Evolutionary conservation across 2,888 invertebrate species (phyloP), one percentile per base, ranked within the genome.

Genomic region (Trichopria drosophilae): DNA sequence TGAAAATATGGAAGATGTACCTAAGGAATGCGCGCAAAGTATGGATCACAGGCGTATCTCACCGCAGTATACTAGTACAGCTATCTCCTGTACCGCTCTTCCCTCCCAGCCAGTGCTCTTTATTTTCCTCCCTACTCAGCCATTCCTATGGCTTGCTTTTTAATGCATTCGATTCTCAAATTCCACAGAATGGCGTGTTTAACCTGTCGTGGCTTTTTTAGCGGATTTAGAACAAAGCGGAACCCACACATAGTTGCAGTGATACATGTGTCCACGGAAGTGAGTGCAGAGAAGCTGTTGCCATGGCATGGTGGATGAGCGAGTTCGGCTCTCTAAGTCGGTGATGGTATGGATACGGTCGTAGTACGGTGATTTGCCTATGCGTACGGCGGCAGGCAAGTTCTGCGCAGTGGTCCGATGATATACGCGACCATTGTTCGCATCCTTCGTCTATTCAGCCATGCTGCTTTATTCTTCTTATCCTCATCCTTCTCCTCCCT

Each of bases 371-470:
- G 71, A 73, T 73, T 73, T 73, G 73, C 72, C 73, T 72, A 71
- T 72, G 73, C 71, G 68, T 71, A 67, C 68, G 60, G 65, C 67
- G 60, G 68, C 68, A 67, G 64, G 58, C 68, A n/a, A n/a, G n/a
- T n/a, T n/a, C n/a, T n/a, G n/a, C n/a, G n/a, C 64, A 66, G 65
- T 65, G 66, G 67, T 73, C 66, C 65, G 72, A 72, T 73, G 73
- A 73, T 73, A 73, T 73, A 73, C 71, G 72, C 68, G 71, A 63
- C 72, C 72, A 73, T 72, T 73, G 72, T 74, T 72, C 62, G 57
- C 57, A 50, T 57, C 59, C 56, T 49, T 47, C 57, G 26, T 52
- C 56, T 57, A 58, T 53, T 48, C 42, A 31, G 47, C 16, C 50
- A 50, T 49, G 52, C 53, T 43, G 52, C 53, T 43, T 57, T 60